Evolutionary conservation across 2,113 vertebrate species (phyloP), one percentile per base, ranked within the genome.

Genomic region (Apaloderma vittatum): DNA sequence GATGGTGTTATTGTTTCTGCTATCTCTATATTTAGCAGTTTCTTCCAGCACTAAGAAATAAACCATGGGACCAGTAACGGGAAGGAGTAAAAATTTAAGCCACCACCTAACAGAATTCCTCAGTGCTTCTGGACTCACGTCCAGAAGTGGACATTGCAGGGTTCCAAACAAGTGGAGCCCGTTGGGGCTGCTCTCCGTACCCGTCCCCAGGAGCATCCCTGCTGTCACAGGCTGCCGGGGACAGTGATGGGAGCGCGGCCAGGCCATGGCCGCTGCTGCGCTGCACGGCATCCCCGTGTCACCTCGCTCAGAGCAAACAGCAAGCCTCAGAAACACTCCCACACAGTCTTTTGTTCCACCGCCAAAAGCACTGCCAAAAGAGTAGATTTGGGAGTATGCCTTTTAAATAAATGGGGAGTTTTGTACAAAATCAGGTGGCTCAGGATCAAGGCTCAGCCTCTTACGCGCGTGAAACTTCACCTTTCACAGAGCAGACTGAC

Each of bases 221-320:
- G 23, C 19, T 4, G 46, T 4, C 16, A 6, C 17, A 20, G 66
- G 27, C 29, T 18, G 75, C n/a, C 6, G n/a, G 54, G 46, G 59
- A 30, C 29, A 1, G 12, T 1, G 3, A 15, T 34, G 32, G 5
- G 5, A 2, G 17, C 14, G 0, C 52, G 11, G 29, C 85, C 48
- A 4, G 4, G 5, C 2, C 22, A 3, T 8, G 4, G 54, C 61
- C 5, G 21, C 68, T 8, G 76, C 74, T 19, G 16, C 0, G 2
- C 29, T 20, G 26, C 1, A 2, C 3, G 23, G 27, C 5, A 5
- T 5, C 26, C 21, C 85, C 70, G 13, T 0, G 17, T 7, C 6
- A 22, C 5, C 57, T 7, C 43, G 8, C 22, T 26, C 18, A 6
- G 59, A 40, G n/a, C 15, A 15, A 61, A 30, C 70, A 48, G 55